Evolutionary conservation across 1,140 invertebrate species (phyloP), one percentile per base, ranked within the genome.

Genomic region (Temnothorax curvispinosus): DNA sequence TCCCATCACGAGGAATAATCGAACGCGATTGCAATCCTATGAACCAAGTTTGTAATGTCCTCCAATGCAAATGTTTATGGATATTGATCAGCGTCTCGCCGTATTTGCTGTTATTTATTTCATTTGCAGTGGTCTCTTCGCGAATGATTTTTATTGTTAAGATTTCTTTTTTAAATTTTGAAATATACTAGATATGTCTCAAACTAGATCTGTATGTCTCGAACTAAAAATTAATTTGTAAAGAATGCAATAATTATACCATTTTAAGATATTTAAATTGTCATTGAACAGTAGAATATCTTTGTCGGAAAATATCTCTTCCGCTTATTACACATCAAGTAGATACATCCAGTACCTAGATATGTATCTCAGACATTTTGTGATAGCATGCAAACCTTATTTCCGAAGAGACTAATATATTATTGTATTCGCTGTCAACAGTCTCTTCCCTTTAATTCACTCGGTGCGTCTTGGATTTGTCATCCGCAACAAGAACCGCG

Each of bases 1-100:
- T 92, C 74, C 85, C 88, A 91, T 90, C 88, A 84, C 72, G 72
- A 75, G 71, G 52, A 74, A 84, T 88, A 90, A 92, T 92, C 87
- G 90, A 92, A 91, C 85, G 77, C 88, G 86, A 88, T 69, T 69
- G 65, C 65, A 27, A 69, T 84, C 35, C 44, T 64, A 35, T 38
- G 21, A 15, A 84, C 21, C 27, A 52, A 54, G 38, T 74, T 8
- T 15, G 54, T 75, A 58, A 69, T 50, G 56, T 60, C 8, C 21
- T 27, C 21, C 13, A 35, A 21, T 58, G 32, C n/a, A 41, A 74
- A 52, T 52, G 13, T 32, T 74, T 18, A 6, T 35, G 18, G 50
- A n/a, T 54, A 52, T 74, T 44, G 44, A 65, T 65, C 65, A 69
- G n/a, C 11, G 21, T 50, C 65, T 50, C 21, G 2, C 6, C 13